Base-by-base conservation (phyloP, 53 echinoderm and acorn worm species). In the Echinometra lucunter region DNA sequence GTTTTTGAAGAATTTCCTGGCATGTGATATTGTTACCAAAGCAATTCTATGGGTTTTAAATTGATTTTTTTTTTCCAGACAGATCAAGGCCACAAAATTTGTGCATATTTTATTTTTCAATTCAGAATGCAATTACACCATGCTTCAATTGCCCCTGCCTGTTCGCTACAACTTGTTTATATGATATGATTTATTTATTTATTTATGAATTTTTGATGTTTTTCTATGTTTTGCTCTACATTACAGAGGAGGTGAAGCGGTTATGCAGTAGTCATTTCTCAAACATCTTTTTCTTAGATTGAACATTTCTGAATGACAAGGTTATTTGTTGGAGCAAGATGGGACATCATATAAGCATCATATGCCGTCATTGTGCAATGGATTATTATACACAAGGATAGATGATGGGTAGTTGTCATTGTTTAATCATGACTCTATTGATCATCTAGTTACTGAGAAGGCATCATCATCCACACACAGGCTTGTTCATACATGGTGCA, bases 261-360 rank as follows among this genome's bases (percentile, higher is more conserved):
- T 74, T 98, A 82, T 98, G 98, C 92, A 95, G 97, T 37, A 96
- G 97, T 58, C 97, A 98, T 78, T 98, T 98, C 92, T 97, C 96
- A 95, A 98, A 98, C 82, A 98, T 98, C 89, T 98, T 98, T 96
- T 98, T 98, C 95, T 96, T 98, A 88, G 98, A 98, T 66, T 98
- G 95, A 97, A 58, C 18, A 85, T 3, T 85, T n/a, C 49, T 49
- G 4, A 30, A 85, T 10, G 25, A 78, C 42, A 8, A 21, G 40
- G 42, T 7, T 2, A 17, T 40, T 38, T 12, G 78, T 35, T 8
- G 42, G 78, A 40, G 19, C 78, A 35, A 63, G 63, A 63, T 21
- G 11, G 23, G 19, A 23, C 21, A 19, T 63, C 63, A 63, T 12
- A 63, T 18, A 9, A 63, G 19, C 63, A 63, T 15, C 23, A 63